Percentiles rank a stretch among this genome's conserved stretches.
phyloP scores from a whole-genome alignment of 2,113 vertebrate species.

The Sminthopsis crassicaudata region DNA sequence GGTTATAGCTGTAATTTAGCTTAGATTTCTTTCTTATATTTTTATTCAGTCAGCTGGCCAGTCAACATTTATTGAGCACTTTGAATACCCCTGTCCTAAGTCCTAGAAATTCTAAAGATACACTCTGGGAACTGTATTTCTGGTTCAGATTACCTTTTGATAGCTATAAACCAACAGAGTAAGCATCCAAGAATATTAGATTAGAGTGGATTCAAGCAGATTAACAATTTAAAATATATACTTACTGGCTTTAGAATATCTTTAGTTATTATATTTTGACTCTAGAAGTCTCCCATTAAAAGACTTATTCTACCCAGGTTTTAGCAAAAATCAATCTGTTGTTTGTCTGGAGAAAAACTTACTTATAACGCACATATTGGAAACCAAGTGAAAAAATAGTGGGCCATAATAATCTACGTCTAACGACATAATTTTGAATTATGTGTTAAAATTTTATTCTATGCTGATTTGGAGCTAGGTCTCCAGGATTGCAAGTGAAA shows the following conservation, averaged over 20 bases:
- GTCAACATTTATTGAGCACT: conserved; percentile 12
- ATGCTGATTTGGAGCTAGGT: background rate
- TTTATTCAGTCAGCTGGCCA: background rate
- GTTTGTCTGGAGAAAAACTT: background rate
- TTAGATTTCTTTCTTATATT: conserved; percentile 27
- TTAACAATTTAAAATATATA: background rate
- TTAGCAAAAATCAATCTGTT: background rate
- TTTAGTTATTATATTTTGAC: background rate
- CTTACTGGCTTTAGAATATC: background rate
- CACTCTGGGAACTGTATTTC: background rate
- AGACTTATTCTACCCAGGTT: background rate
- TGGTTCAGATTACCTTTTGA: background rate
- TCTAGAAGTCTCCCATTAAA: background rate
- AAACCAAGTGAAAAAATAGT: fast-evolving
- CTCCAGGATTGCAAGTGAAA: background rate
- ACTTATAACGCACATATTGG: background rate
- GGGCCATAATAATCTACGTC: background rate
- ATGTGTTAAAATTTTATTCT: background rate
- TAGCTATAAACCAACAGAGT: background rate
- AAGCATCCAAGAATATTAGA: background rate
- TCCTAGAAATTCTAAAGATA: background rate
- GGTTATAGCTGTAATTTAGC: conserved; percentile 34
- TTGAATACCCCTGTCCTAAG: background rate
- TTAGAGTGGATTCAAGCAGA: background rate
- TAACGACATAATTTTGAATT: too few relatives aligned